Percentiles rank a stretch among this genome's conserved stretches.
phyloP scores from a whole-genome alignment of 92 coral and sea anemone species.

The Bergia puertoricense region DNA sequence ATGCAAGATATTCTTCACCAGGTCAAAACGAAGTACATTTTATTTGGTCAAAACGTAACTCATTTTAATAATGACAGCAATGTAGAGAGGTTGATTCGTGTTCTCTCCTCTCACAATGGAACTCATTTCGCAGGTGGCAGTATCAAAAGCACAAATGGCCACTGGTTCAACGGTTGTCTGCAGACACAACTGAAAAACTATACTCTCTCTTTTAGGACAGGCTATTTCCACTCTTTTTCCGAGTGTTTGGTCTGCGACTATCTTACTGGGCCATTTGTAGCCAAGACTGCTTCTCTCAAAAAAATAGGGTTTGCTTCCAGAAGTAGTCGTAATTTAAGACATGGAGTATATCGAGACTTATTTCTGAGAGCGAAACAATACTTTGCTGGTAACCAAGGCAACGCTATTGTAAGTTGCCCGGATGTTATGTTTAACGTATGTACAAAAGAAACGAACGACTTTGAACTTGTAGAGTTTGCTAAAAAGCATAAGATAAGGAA shows the following conservation, averaged over 20 bases:
- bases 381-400: slow-evolving; percentile 49
- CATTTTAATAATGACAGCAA: slow-evolving; percentile 64
- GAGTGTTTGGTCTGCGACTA: slow-evolving; percentile 84
- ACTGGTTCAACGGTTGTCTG: slow-evolving; percentile 75
- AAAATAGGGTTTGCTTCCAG: slow-evolving; percentile 47
- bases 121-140: slow-evolving; percentile 77
- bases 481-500: slow-evolving; percentile 68
- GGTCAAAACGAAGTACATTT: slow-evolving; percentile 69
- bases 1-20: slow-evolving; percentile 54
- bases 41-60: slow-evolving; percentile 73
- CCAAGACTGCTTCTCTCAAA: slow-evolving; percentile 58
- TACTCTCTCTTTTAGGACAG: slow-evolving; percentile 64
- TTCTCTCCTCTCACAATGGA: slow-evolving; percentile 57
- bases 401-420: slow-evolving; percentile 78
- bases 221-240: slow-evolving; percentile 62
- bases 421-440: slow-evolving; percentile 76
- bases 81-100: slow-evolving; percentile 71
- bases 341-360: slow-evolving; percentile 70
- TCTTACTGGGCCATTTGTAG: slow-evolving; percentile 70
- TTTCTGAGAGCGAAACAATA: slow-evolving; percentile 66
- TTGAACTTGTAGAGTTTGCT: slow-evolving; percentile 61
- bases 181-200: slow-evolving; percentile 73
- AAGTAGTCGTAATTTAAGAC: not conserved
- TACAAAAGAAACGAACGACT: slow-evolving; percentile 33
- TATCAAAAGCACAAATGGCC: slow-evolving; percentile 62